Conservation (phyloP, 2,113 vertebrate genomes). For the Gyps fulvus region DNA sequence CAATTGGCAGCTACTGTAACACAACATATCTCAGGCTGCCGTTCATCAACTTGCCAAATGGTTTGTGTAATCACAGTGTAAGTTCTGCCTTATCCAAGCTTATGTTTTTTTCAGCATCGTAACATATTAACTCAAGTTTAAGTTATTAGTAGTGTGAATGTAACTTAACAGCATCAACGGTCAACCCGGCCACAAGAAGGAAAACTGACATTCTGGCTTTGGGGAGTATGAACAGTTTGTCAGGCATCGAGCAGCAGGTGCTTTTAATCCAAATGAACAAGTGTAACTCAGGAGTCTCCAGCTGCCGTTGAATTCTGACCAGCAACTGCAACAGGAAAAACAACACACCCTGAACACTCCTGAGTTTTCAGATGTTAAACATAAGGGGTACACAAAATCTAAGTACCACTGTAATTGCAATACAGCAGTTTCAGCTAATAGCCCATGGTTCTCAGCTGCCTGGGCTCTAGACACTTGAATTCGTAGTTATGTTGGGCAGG, state of each 20-base stretch:
- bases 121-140: conserved; percentile 38
- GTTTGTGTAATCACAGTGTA: not conserved
- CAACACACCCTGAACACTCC: not conserved
- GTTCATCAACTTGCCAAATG: not conserved
- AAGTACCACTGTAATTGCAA: not conserved
- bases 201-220: not conserved
- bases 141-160: conserved; percentile 39
- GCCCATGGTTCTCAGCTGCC: not conserved
- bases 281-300: not conserved
- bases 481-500: accelerated
- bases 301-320: not conserved
- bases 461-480: not conserved
- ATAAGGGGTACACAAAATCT: accelerated
- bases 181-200: not conserved
- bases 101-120: conserved; percentile 4
- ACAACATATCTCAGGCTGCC: not conserved
- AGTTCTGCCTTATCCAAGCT: not conserved
- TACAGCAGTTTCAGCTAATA: accelerated
- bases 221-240: too few species aligned
- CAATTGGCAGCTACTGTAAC: not conserved
- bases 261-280: not conserved
- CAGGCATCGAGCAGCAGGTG: accelerated
- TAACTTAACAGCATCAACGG: not conserved
- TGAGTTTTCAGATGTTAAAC: accelerated
- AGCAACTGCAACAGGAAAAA: not conserved